Base-by-base conservation (phyloP, 2,113 vertebrate genomes). In the Chaetops frenatus region DNA sequence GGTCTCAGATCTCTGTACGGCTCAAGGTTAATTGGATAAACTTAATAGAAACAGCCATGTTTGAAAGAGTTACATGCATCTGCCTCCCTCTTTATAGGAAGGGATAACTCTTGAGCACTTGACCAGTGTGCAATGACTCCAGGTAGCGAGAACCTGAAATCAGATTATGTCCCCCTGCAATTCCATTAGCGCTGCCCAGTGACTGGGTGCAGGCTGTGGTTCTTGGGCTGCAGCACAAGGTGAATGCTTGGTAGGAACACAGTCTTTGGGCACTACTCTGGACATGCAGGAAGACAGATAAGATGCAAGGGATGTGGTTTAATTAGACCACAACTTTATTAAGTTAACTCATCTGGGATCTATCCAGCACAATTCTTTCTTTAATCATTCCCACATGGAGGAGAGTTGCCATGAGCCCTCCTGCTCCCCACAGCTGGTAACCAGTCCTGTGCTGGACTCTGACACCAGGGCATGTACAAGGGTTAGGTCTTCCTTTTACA, bases 301-400 rank as follows among this genome's bases (percentile, higher is more conserved):
- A 95, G 94, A 95, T 69, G 69, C 69, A 95, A 94, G 77, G 88
- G 94, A 97, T 96, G 91, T 97, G 91, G 91, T 95, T 95, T 95
- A 94, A 95, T 97, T 91, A 89, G 86, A 60, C 91, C 94, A 92
- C 92, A 95, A 95, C 91, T 89, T 95, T 61, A 96, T 95, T 48
- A 94, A 94, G 72, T 95, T 95, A 95, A 94, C 92, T 96, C 92
- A 94, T 95, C 83, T 96, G 95, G 95, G 95, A 84, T 94, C 91
- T 92, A 95, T 95, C 88, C 89, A 92, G 86, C 83, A 71, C 40
- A 42, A 81, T 77, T 81, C 92, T 86, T 94, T 92, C 79, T 58
- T 54, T 96, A 96, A 96, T 95, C 86, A 64, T 51, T 95, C 40
- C 96, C 96, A 96, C 73, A 84, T 95, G 94, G 81, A 6, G 9